phyloP scores from a whole-genome alignment of 2,113 vertebrate species.

The Perca flavescens region DNA sequence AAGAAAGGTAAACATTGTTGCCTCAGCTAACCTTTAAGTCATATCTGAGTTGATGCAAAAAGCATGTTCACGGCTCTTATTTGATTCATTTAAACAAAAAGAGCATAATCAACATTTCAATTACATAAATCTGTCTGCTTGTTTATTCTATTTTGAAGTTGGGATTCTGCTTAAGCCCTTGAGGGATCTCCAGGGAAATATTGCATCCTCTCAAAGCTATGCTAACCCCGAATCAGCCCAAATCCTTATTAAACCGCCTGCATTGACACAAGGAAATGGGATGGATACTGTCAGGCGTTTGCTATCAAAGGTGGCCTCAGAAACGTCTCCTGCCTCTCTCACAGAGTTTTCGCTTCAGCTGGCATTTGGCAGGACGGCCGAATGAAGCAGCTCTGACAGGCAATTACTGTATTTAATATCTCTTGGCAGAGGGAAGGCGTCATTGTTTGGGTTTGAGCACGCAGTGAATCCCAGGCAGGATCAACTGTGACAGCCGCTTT shows the following conservation, averaged over 20 bases:
- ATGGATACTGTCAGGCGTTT: background rate
- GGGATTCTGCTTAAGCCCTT: background rate
- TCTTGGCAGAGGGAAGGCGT: constrained; percentile 44
- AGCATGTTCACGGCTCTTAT: background rate
- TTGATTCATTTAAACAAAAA: constrained; percentile 6
- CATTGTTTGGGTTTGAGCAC: constrained; percentile 49
- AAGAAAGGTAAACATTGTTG: too few relatives aligned
- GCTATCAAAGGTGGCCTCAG: constrained; percentile 40
- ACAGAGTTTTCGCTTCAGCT: constrained; percentile 8
- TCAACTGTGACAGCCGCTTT: constrained; percentile 47
- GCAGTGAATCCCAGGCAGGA: constrained; percentile 31
- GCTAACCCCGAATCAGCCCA: background rate
- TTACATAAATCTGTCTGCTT: constrained; percentile 1
- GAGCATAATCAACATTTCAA: constrained; percentile 10
- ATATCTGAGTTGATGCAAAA: background rate
- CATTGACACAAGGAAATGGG: constrained; percentile 23
- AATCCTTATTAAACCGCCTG: constrained; percentile 21
- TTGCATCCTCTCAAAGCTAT: background rate
- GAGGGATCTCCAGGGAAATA: constrained; percentile 22
- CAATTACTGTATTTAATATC: constrained; percentile 64
- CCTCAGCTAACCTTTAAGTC: background rate
- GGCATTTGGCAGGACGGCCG: constrained; percentile 1
- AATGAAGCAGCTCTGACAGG: constrained; percentile 45
- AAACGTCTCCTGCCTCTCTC: constrained; percentile 18
- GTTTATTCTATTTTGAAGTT: constrained; percentile 25